Evolutionary conservation across 2,888 invertebrate species (phyloP).

Genomic region (Sphaeridia pumilis): DNA sequence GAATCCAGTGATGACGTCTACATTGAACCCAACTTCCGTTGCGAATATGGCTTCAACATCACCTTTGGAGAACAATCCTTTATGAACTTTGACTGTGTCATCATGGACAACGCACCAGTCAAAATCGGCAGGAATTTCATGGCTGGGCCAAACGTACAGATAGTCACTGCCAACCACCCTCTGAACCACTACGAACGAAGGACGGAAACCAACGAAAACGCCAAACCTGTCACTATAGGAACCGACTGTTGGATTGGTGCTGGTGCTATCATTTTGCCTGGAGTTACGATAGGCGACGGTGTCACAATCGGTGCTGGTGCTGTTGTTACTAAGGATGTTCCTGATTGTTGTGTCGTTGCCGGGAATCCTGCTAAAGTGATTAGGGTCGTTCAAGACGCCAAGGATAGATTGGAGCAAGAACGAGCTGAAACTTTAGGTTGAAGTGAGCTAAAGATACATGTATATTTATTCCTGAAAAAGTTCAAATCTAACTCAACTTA

Average conservation of each 20-base stretch:
- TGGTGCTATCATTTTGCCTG: slow-evolving; percentile 27
- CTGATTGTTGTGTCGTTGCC: slow-evolving; percentile 22
- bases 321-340: slow-evolving; percentile 28
- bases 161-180: slow-evolving; percentile 31
- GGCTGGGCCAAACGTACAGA: slow-evolving; percentile 28
- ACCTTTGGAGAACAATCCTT: slow-evolving; percentile 16
- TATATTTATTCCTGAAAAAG: too few species aligned
- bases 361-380: slow-evolving; percentile 33
- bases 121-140: slow-evolving; percentile 22
- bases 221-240: slow-evolving; percentile 24
- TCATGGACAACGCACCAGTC: slow-evolving; percentile 19
- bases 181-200: slow-evolving; percentile 18
- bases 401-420: too few species aligned
- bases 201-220: slow-evolving; percentile 16
- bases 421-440: too few species aligned
- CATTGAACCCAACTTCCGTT: slow-evolving; percentile 23
- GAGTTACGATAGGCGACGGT: slow-evolving; percentile 30
- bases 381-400: too few species aligned
- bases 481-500: too few species aligned
- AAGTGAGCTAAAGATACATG: too few species aligned
- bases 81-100: slow-evolving; percentile 26
- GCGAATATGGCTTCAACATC: slow-evolving; percentile 19
- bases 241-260: slow-evolving; percentile 32
- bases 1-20: slow-evolving; percentile 7
- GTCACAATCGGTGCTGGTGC: slow-evolving; percentile 28